phyloP scores from a whole-genome alignment of 2,888 invertebrate species.

The Pachymerium ferrugineum region DNA sequence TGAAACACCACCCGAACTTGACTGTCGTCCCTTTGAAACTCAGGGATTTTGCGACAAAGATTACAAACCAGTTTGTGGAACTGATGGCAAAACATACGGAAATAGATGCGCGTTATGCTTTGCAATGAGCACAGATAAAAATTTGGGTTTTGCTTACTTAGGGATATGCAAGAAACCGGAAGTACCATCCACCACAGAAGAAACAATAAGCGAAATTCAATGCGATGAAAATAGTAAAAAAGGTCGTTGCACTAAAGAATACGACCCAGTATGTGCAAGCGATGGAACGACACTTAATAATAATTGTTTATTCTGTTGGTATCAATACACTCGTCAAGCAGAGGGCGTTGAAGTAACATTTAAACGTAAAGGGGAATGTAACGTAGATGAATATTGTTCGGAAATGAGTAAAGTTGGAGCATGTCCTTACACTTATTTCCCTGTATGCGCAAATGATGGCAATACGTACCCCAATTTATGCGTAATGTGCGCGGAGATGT shows the following conservation, averaged over 20 bases:
- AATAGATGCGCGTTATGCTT: background rate
- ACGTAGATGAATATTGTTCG: background rate
- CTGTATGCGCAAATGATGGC: slow-evolving; percentile 16
- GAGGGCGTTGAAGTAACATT: background rate
- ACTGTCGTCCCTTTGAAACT: background rate
- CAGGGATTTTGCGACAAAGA: background rate
- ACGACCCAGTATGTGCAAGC: background rate
- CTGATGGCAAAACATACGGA: background rate
- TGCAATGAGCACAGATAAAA: background rate
- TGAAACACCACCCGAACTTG: background rate
- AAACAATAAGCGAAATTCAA: background rate
- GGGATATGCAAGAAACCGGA: background rate
- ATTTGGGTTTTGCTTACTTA: background rate
- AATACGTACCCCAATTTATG: slow-evolving; percentile 3
- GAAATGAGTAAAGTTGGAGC: background rate
- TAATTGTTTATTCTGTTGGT: background rate
- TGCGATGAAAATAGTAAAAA: background rate
- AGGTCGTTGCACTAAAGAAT: background rate
- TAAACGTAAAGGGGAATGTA: background rate
- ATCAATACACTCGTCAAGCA: background rate
- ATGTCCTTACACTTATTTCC: background rate
- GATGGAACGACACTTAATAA: background rate
- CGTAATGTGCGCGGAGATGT: background rate
- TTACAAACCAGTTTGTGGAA: slow-evolving; percentile 1
- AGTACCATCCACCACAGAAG: background rate